Evolutionary conservation across 2,113 vertebrate species (phyloP).

Genomic region (Nestor notabilis): DNA sequence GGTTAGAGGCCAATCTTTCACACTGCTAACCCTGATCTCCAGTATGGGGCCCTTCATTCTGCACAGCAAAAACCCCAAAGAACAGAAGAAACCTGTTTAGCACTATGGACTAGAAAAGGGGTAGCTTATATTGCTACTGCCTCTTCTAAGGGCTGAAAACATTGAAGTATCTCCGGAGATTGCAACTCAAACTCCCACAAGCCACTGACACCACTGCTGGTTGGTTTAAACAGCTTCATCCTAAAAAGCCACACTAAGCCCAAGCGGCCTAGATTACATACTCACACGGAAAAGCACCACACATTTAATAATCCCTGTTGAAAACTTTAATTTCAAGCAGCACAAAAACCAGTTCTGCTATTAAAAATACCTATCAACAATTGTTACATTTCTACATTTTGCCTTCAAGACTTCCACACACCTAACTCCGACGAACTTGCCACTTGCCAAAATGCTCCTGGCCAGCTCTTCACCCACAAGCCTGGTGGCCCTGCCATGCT

Average conservation of each 20-base stretch:
- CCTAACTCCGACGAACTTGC: conserved; percentile 44
- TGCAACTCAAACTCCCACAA: background rate
- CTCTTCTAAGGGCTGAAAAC: background rate
- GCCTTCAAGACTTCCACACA: conserved; percentile 19
- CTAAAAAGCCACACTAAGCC: background rate
- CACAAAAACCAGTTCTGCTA: background rate
- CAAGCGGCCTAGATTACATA: background rate
- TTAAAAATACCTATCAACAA: background rate
- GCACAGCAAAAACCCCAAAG: background rate
- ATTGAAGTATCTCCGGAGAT: background rate
- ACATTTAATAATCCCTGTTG: conserved; percentile 2
- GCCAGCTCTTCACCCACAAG: background rate
- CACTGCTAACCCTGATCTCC: background rate
- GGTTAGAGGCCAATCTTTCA: background rate
- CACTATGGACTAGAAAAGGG: background rate
- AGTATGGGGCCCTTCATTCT: background rate
- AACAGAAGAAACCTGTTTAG: background rate
- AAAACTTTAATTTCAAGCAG: conserved; percentile 22
- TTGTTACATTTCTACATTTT: background rate
- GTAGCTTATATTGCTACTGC: background rate
- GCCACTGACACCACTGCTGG: background rate
- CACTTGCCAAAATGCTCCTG: conserved; percentile 48
- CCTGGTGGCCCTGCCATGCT: background rate
- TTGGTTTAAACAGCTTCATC: background rate
- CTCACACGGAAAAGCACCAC: conserved; percentile 9